Evolutionary conservation across 2,888 invertebrate genomes (phyloP), one percentile per base, ranked within the genome.

Genomic region (Timema cristinae): DNA sequence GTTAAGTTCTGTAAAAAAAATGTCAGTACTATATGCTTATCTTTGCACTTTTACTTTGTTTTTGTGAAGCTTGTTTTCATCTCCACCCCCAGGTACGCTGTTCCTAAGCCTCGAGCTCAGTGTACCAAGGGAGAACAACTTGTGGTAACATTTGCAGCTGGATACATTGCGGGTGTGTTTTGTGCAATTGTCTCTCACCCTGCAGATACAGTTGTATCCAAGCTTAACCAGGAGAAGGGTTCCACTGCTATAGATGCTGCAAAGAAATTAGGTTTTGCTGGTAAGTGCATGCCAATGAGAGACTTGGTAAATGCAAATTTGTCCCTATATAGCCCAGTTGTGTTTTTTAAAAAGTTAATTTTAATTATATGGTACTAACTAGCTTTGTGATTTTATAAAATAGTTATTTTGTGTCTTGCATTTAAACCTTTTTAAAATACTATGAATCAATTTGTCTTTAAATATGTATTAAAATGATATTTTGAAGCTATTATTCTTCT

Each of bases 141-240:
- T 77, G 83, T 96, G 71, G 97, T 98, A 52, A 98, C 98, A 8
- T 98, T 98, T 84, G 92, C 94, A 54, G 89, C 89, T 78, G 90
- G 96, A 79, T 98, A 98, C 84, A 98, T 98, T 84, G 98, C 98
- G 81, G 98, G 98, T 81, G 95, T 98, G 69, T 98, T 98, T 89
- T 98, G 98, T 84, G 98, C 98, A 75, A 90, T 98, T 83, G 98
- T 98, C 4, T 97, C 97, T n/a, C 98, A 98, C 84, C 98, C 98
- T 71, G 98, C 98, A 76, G 98, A 98, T 84, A 97, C 98, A 49
- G 92, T 93, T 75, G 98, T 98, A 16, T 98, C 97, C 74, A 97
- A 98, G 82, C 86, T 98, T 78, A 98, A 98, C 87, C 95, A 97
- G 87, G 94, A 88, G 74, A 91, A 92, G 81, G 91, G 91, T 73